Base-by-base conservation (phyloP, 2,113 vertebrate species). In the Merops nubicus region DNA sequence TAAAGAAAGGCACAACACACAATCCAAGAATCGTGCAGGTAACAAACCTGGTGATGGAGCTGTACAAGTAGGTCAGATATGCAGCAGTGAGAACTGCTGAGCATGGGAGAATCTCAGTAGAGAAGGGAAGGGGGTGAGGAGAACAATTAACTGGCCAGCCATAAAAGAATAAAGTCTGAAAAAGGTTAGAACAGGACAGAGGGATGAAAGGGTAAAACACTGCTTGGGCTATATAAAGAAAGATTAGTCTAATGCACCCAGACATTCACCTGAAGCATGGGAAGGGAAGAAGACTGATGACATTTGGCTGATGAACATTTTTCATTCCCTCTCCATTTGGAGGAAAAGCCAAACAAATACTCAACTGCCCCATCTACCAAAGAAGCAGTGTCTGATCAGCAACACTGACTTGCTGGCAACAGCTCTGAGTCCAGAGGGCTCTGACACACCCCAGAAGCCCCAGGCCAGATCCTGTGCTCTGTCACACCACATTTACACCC, bases 51-150 rank as follows among this genome's bases (percentile, higher is more conserved):
- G 78, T 2, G 7, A 89, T 62, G 68, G 57, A 76, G 56, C 56
- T 19, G 4, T 56, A 88, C 93, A 97, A 94, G 92, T 68, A 91
- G 89, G 88, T 96, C 93, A 97, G 91, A 85, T 60, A 93, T 2
- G 5, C 70, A 89, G 72, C 84, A 75, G 87, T 3, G 1, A 87
- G 86, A 97, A 91, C 11, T 68, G 81, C 96, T 96, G 96, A 96
- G 83, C 83, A 64, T 11, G 7, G 65, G 53, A 87, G 92, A 97
- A 94, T 76, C 78, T 80, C 59, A 10, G 53, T 67, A 89, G 85
- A 91, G 47, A 75, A 94, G 11, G 14, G 47, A 75, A 94, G 11
- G 14, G 3, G 4, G 18, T 11, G 36, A 18, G n/a, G 47, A 93
- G 80, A 88, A 85, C 92, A 96, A 88, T 31, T 70, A 57, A 79